Percentiles rank a stretch among this genome's conserved stretches.
phyloP scores from a whole-genome alignment of 2,797 vertebrate genomes.

The Typhlichthys eigenmanni region DNA sequence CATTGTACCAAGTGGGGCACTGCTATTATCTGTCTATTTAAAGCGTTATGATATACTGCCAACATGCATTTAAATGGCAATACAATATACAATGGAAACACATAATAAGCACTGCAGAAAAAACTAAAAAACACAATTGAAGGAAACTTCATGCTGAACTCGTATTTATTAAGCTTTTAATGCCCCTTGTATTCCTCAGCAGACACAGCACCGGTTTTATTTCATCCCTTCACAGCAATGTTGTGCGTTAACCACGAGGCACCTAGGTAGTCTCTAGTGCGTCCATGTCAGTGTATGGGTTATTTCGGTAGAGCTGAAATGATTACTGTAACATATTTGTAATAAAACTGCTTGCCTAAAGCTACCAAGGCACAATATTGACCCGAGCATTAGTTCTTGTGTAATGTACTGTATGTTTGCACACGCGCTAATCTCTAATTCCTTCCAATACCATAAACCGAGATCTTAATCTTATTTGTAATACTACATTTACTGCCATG shows the following conservation, averaged over 20 bases:
- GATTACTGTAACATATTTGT: constrained; percentile 92
- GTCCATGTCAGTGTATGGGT: constrained; percentile 87
- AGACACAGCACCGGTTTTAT: constrained; percentile 67
- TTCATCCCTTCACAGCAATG: constrained; percentile 70
- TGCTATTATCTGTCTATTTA: constrained; percentile 86
- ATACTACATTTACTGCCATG: too few species aligned
- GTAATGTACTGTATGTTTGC: constrained; percentile 13
- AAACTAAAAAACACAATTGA: constrained; percentile 55
- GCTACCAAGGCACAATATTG: constrained; percentile 68
- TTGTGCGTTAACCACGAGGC: constrained; percentile 77
- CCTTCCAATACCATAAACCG: too few species aligned
- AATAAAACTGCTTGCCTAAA: constrained; percentile 97
- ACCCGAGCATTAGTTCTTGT: constrained; percentile 18
- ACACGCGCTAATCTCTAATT: neutral
- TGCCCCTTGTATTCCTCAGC: constrained; percentile 71
- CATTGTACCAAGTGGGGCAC: constrained; percentile 72
- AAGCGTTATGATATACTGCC: constrained; percentile 83
- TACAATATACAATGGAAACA: constrained; percentile 69
- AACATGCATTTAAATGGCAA: constrained; percentile 83
- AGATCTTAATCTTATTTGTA: too few species aligned
- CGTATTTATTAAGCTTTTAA: constrained; percentile 74
- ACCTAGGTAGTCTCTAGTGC: constrained; percentile 84
- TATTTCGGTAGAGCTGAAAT: constrained; percentile 92
- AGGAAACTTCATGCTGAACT: constrained; percentile 69
- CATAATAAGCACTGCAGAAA: constrained; percentile 72